Conservation (phyloP, 2,888 invertebrate species). For the Limnephilus marmoratus region DNA sequence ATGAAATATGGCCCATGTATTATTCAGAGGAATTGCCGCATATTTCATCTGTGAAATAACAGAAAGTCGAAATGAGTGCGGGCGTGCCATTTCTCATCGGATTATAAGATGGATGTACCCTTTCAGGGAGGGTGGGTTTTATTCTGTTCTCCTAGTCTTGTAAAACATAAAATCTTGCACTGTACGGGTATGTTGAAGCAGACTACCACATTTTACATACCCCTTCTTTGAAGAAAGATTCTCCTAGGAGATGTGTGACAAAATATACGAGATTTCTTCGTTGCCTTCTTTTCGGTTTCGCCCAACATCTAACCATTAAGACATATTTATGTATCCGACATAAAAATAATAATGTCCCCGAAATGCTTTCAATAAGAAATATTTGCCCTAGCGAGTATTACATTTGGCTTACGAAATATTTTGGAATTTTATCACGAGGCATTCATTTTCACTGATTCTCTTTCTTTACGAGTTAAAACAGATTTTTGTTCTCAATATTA, state of each 20-base stretch:
- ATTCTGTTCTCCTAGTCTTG: background rate
- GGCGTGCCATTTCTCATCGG: slow-evolving; percentile 48
- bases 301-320: background rate
- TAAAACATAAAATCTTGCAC: background rate
- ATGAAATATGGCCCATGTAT: slow-evolving; percentile 80
- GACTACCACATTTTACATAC: background rate
- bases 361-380: background rate
- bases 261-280: background rate
- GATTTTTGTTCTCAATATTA: background rate
- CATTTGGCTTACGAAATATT: background rate
- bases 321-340: background rate
- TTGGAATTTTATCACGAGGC: background rate
- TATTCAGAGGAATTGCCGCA: slow-evolving; percentile 81
- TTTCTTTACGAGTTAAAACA: background rate
- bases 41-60: slow-evolving; percentile 79
- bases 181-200: background rate
- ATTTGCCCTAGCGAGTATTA: background rate
- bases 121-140: background rate
- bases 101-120: slow-evolving; percentile 15
- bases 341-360: background rate
- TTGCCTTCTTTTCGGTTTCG: background rate
- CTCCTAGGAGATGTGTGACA: background rate
- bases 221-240: background rate
- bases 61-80: slow-evolving; percentile 67
- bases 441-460: background rate